Evolutionary conservation across 2,888 invertebrate genomes (phyloP), one percentile per base, ranked within the genome.

Genomic region (Gastracanthus pulcherrimus): DNA sequence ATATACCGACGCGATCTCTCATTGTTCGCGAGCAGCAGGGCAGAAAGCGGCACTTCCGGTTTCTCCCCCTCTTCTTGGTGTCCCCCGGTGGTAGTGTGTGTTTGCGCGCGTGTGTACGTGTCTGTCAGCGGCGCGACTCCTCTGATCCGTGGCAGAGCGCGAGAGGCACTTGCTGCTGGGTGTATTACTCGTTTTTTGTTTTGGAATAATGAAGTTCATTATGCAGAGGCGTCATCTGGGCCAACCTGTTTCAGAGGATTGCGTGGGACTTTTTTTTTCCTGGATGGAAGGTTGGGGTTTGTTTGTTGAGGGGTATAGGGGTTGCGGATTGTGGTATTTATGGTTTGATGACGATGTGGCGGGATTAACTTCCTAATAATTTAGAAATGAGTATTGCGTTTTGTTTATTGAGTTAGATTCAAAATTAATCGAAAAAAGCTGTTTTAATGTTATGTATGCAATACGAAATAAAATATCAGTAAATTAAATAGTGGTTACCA

Each of bases 11-110:
- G 74, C 84, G 86, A 86, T 89, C 45, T 62, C 86, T 89, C 88
- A 90, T 90, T 90, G 89, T 90, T 90, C 87, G 88, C 86, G 87
- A 83, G 82, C 88, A 90, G 86, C 90, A 87, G 88, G 86, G 88
- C 89, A 88, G 89, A 90, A 89, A 90, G 89, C 87, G 86, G 80
- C 84, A 85, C 89, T 90, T 90, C 90, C 90, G 90, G 88, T 89
- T 88, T 76, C 48, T 16, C 62, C 69, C 31, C 87, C 84, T n/a
- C n/a, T n/a, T n/a, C n/a, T n/a, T n/a, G n/a, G n/a, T n/a, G n/a
- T n/a, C n/a, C n/a, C n/a, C n/a, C n/a, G n/a, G n/a, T n/a, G n/a
- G n/a, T n/a, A n/a, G n/a, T n/a, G n/a, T n/a, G n/a, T n/a, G n/a
- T n/a, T n/a, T n/a, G 75, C 81, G 85, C 41, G 34, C 23, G 9